Conservation (phyloP, 2,888 invertebrate genomes). For the Phragmatobia fuliginosa region DNA sequence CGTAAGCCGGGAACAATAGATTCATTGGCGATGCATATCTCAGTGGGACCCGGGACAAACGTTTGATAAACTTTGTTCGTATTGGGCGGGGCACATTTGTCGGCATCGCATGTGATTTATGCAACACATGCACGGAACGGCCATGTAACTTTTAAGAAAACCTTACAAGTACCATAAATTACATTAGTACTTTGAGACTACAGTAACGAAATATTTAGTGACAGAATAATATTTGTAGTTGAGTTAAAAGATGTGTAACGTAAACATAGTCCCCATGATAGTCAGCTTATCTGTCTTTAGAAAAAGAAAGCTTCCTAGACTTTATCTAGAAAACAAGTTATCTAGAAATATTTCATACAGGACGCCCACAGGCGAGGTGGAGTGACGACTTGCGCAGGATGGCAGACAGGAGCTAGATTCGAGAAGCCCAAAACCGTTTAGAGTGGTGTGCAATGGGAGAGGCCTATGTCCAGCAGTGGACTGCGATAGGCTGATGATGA, state of each 20-base stretch:
- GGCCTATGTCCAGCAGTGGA: too few relatives aligned
- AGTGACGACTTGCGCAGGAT: too few relatives aligned
- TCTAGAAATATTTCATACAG: background rate
- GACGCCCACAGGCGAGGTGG: too few relatives aligned
- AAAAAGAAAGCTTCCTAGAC: background rate
- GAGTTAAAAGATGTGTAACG: background rate
- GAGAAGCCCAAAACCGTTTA: too few relatives aligned
- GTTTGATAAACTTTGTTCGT: slow-evolving; percentile 4
- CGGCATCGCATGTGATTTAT: slow-evolving; percentile 32
- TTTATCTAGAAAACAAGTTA: background rate
- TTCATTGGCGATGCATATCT: slow-evolving; percentile 46
- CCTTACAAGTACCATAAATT: background rate
- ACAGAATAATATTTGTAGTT: too few relatives aligned
- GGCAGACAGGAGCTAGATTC: too few relatives aligned
- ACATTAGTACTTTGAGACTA: background rate
- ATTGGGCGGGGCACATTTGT: slow-evolving; percentile 12
- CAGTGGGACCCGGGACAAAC: slow-evolving; percentile 33
- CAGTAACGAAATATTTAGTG: background rate
- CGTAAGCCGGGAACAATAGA: slow-evolving; percentile 32
- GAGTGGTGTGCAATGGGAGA: too few relatives aligned
- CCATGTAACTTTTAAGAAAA: background rate
- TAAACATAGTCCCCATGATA: background rate
- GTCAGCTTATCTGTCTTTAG: too few relatives aligned
- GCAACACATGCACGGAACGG: background rate
- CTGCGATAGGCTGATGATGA: too few relatives aligned